Base-by-base conservation (phyloP, 2,888 invertebrate species). In the Diabrotica balteata region DNA sequence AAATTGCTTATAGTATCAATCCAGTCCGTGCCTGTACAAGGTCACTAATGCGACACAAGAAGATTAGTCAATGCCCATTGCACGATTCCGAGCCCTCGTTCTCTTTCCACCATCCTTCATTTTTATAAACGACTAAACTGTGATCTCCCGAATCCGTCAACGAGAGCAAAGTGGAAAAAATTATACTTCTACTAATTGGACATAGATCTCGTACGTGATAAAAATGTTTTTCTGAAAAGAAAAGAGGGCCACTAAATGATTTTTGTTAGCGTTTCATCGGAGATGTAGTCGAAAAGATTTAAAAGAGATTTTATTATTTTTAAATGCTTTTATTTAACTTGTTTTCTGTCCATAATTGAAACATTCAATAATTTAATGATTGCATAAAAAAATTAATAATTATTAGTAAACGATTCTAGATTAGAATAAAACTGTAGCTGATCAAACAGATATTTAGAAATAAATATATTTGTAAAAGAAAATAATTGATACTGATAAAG, bases 1-100 rank as follows among this genome's bases (percentile, higher is more conserved):
- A 32, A 32, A 32, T 32, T 32, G 32, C 32, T 32, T 32, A 32
- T 4, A 32, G 5, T 32, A 32, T 32, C 5, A 32, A 32, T 32
- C 32, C 32, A 61, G 22, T 58, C 63, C 66, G 59, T n/a, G 42
- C 55, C 69, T 69, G 69, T 44, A 46, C 8, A 57, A 60, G 72
- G 70, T 69, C 69, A 72, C 67, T 71, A 72, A 70, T 68, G 69
- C 69, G 69, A 63, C 67, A 66, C 58, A 62, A 68, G 70, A 52
- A 74, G 74, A 76, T 76, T 75, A 76, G 75, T 76, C 76, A 75
- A 73, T 76, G 76, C 75, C 75, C 70, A 67, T 59, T 68, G 74
- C 75, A 76, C 73, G 58, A 73, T 64, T 67, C 64, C 50, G 63
- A 46, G 60, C 54, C 62, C 63, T 67, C 47, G 32, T 62, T 50